Percentiles rank a stretch among this genome's conserved stretches.
These are phyloP conservation scores for Delichon dasypus DNA, from an alignment of 2,797 vertebrate species.

Conservation along the genomic window DNA sequence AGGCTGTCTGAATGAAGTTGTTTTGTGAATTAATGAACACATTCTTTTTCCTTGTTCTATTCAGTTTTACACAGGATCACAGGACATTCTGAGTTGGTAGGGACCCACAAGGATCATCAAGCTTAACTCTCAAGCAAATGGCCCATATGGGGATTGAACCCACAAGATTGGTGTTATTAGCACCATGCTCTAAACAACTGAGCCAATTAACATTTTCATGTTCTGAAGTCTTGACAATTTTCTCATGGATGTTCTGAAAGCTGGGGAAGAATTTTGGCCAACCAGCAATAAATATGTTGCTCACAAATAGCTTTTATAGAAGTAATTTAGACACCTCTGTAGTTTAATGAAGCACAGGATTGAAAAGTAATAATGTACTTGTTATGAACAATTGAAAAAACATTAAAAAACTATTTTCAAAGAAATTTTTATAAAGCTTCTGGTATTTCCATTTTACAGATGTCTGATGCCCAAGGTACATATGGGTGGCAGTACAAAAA, in stretches of 20 bases:
- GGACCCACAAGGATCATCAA: not conserved
- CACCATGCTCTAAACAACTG: not conserved
- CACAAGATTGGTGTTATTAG: accelerated
- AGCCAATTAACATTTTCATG: not conserved
- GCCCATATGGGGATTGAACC: not conserved
- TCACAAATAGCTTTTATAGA: not conserved
- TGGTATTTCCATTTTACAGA: not conserved
- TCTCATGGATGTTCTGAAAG: not conserved
- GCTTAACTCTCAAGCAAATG: accelerated
- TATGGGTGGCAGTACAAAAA: not conserved
- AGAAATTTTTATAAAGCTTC: not conserved
- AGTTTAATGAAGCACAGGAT: not conserved
- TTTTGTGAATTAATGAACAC: not conserved
- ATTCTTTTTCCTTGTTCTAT: not conserved
- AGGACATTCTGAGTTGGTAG: not conserved
- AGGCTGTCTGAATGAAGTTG: not conserved
- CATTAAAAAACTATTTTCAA: not conserved
- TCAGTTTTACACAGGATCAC: not conserved
- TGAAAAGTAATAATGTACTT: not conserved
- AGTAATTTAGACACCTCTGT: not conserved
- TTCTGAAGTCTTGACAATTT: not conserved
- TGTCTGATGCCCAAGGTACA: not conserved
- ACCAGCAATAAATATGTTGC: not conserved
- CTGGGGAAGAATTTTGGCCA: not conserved
- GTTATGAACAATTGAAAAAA: not conserved